These are phyloP conservation scores for Sisor rabdophorus DNA, from an alignment of 2,113 vertebrate species.

Conservation along the genomic window DNA sequence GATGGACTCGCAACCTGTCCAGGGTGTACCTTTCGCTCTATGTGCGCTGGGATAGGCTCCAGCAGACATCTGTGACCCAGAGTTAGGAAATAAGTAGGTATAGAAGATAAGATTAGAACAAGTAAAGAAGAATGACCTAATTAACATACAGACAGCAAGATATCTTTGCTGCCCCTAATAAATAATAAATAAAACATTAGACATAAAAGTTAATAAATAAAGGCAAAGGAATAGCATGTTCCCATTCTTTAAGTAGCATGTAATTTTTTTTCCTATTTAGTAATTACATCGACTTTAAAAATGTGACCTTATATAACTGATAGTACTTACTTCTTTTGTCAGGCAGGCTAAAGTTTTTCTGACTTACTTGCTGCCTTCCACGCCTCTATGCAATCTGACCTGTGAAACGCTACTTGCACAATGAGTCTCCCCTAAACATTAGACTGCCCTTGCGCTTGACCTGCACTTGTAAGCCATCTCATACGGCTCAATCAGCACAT, in stretches of 20 bases:
- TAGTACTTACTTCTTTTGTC: background rate
- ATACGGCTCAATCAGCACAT: slow-evolving; percentile 71
- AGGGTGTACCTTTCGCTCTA: no score
- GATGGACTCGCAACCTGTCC: no score
- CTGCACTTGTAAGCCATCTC: slow-evolving; percentile 68
- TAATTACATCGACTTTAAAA: background rate
- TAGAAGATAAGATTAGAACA: no score
- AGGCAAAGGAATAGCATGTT: background rate
- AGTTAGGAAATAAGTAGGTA: no score
- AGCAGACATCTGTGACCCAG: no score
- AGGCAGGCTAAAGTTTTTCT: background rate
- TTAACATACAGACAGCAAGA: background rate
- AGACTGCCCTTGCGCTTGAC: slow-evolving; percentile 71
- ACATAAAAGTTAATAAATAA: background rate
- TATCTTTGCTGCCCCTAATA: no score
- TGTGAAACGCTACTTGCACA: slow-evolving; percentile 8
- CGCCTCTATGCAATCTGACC: background rate
- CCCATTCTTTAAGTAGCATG: background rate
- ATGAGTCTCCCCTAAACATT: slow-evolving; percentile 63
- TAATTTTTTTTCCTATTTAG: background rate
- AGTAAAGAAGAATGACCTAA: slow-evolving; percentile 1
- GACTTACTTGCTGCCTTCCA: background rate
- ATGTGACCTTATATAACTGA: background rate
- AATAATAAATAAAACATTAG: no score
- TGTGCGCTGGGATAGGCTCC: no score